These are phyloP conservation scores for Hypolimnas misippus DNA, from an alignment of 2,888 invertebrate species.

Conservation along the genomic window DNA sequence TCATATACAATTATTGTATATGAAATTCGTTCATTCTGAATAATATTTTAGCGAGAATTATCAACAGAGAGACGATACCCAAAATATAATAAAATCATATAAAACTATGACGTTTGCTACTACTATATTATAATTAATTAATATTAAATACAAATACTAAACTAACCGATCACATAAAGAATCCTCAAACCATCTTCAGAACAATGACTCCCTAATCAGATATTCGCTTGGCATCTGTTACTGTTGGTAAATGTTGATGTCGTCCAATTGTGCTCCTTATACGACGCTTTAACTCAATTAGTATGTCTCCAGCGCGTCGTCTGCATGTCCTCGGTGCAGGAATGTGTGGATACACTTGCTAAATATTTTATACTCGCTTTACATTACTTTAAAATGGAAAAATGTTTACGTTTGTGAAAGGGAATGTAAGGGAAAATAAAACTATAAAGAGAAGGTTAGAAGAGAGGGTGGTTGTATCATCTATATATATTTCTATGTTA, in stretches of 20 bases:
- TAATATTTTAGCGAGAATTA: too few relatives aligned
- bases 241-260: constrained; percentile 3
- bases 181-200: background rate
- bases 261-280: constrained; percentile 16
- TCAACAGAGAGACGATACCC: too few relatives aligned
- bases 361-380: constrained; percentile 3
- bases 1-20: too few relatives aligned
- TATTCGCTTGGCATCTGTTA: constrained; percentile 17
- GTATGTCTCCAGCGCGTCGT: constrained; percentile 20
- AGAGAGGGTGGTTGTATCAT: too few relatives aligned
- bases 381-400: background rate
- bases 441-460: too few relatives aligned
- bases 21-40: too few relatives aligned
- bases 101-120: too few relatives aligned
- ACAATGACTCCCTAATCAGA: constrained; percentile 28
- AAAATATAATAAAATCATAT: too few relatives aligned
- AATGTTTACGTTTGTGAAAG: background rate
- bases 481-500: too few relatives aligned
- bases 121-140: too few relatives aligned
- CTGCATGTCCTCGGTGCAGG: constrained; percentile 20
- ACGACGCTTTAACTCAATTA: constrained; percentile 19
- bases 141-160: background rate
- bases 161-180: too few relatives aligned
- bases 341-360: constrained; percentile 17
- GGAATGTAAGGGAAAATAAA: constrained; percentile 1